These are phyloP conservation scores for Aphidius colemani DNA, from an alignment of 2,888 invertebrate genomes.

Conservation along the genomic window DNA sequence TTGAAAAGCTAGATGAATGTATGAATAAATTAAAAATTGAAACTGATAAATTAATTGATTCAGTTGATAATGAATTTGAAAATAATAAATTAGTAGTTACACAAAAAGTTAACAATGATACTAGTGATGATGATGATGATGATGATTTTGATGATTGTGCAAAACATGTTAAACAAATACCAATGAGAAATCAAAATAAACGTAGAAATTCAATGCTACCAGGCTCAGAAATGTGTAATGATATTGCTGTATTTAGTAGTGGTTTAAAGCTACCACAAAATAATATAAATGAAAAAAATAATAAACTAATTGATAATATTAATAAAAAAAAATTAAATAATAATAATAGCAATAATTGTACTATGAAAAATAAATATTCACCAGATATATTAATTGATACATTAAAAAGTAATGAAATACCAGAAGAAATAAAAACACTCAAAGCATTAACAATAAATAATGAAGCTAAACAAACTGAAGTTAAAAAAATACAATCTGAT, in stretches of 20 bases:
- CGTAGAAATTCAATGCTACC: constrained; percentile 57
- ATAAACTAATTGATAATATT: constrained; percentile 29
- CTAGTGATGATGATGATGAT: constrained; percentile 7
- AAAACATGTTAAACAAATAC: constrained; percentile 47
- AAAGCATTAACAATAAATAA: constrained; percentile 60
- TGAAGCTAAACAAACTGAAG: constrained; percentile 56
- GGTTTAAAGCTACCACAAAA: constrained; percentile 28
- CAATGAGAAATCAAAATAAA: constrained; percentile 51
- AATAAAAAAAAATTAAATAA: constrained; percentile 25
- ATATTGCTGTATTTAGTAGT: constrained; percentile 50
- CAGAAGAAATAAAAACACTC: constrained; percentile 62
- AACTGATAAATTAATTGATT: constrained; percentile 67
- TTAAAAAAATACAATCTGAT: constrained; percentile 62
- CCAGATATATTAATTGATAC: constrained; percentile 61
- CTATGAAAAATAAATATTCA: constrained; percentile 57
- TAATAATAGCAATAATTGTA: constrained; percentile 31
- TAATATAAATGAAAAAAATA: constrained; percentile 43
- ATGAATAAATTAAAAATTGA: constrained; percentile 74
- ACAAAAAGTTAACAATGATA: constrained; percentile 44
- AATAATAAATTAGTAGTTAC: constrained; percentile 41
- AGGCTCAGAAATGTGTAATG: constrained; percentile 56
- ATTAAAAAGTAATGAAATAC: constrained; percentile 64
- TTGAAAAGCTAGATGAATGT: constrained; percentile 73
- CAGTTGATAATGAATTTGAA: constrained; percentile 45
- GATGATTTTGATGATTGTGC: constrained; percentile 32